These are phyloP conservation scores for Dicyrtomina minuta DNA, from an alignment of 2,888 invertebrate species.

Conservation along the genomic window DNA sequence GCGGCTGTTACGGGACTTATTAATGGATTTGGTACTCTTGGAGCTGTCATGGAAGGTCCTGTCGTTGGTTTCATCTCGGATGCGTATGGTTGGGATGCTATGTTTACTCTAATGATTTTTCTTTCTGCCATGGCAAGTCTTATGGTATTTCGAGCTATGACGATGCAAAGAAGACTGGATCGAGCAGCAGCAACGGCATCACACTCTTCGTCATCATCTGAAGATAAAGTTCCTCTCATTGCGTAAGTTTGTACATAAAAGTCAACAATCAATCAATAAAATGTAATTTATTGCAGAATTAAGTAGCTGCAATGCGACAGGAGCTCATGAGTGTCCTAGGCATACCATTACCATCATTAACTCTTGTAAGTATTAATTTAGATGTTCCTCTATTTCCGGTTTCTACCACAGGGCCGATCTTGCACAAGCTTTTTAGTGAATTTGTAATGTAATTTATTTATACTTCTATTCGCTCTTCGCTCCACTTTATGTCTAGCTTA, in stretches of 20 bases:
- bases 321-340: too few species aligned
- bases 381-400: too few species aligned
- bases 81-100: conserved; percentile 58
- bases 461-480: too few species aligned
- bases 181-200: background rate
- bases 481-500: too few species aligned
- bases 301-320: too few species aligned
- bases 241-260: too few species aligned
- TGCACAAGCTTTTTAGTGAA: too few species aligned
- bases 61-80: conserved; percentile 58
- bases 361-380: too few species aligned
- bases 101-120: conserved; percentile 57
- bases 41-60: conserved; percentile 59
- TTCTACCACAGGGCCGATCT: too few species aligned
- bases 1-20: conserved; percentile 59
- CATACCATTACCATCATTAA: too few species aligned
- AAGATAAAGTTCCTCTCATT: conserved; percentile 46
- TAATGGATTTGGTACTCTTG: conserved; percentile 60
- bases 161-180: conserved; percentile 50
- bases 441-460: too few species aligned
- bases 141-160: conserved; percentile 56
- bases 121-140: conserved; percentile 56
- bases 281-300: background rate
- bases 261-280: background rate
- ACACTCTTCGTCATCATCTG: conserved; percentile 19